Base-by-base conservation (phyloP, 2,797 vertebrate species). In the Rachycentron canadum region DNA sequence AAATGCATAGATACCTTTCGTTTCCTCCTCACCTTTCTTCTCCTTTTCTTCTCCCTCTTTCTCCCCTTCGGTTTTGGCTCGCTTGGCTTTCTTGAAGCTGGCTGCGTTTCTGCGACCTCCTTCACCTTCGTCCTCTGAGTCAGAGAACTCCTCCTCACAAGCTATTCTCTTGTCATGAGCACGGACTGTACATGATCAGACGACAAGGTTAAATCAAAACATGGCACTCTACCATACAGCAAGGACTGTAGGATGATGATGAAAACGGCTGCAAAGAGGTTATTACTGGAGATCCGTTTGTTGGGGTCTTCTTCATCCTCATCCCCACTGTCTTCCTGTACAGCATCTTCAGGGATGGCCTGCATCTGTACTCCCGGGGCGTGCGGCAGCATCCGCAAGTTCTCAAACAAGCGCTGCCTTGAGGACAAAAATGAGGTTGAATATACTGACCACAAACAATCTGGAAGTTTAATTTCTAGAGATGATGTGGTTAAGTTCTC, bases 341-440 rank as follows among this genome's bases (percentile, higher is more conserved):
- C 95, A 0, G 97, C 96, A 12, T 99, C 97, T 83, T 99, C 97
- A 0, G 98, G 98, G 36, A 98, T 99, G 0, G 96, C 96, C 94
- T 99, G 98, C 97, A 99, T 99, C 91, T 99, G 98, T 17, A 99
- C 98, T 0, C 98, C 98, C 0, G 98, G 98, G 0, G 98, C 97
- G 0, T 99, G 98, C 3, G 98, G 97, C 64, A 99, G 93, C 98
- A 99, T 99, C 26, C 98, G 93, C 88, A 99, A 90, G 88, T 99
- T 99, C 94, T 99, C 98, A 88, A 99, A 99, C 88, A 99, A 93
- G 47, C 98, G 94, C 79, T 99, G 98, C 94, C 93, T 94, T 0
- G 1, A 82, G 2, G 43, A 57, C 58, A 74, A 40, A 73, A 53
- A 11, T 4, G 10, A 58, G 41, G 34, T 49, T 62, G 11, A 62